These are phyloP conservation scores for Sitta carolinensis DNA, from an alignment of 2,797 vertebrate species.

Conservation along the genomic window DNA sequence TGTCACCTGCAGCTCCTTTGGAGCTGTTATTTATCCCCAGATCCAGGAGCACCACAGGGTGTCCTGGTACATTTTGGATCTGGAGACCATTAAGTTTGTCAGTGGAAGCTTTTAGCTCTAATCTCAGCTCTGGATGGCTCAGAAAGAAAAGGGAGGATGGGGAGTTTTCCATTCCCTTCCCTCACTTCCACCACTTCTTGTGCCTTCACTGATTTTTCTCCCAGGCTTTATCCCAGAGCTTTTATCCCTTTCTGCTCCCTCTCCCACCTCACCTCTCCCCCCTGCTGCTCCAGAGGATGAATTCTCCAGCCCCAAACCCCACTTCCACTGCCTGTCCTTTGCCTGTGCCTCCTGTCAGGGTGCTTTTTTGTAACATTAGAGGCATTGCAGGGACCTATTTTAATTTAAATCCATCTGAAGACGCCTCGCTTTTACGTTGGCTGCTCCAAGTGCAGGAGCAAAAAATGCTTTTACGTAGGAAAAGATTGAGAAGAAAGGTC, in stretches of 20 bases:
- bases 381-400: neutral
- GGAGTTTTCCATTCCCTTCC: neutral
- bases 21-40: neutral
- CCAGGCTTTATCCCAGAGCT: neutral
- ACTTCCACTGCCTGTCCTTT: neutral
- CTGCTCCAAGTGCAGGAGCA: neutral
- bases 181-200: neutral
- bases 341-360: neutral
- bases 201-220: neutral
- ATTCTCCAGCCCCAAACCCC: neutral
- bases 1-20: neutral
- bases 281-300: neutral
- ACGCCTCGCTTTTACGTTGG: neutral
- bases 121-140: neutral
- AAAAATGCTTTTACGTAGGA: neutral
- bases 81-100: neutral
- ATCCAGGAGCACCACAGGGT: neutral
- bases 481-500: constrained; percentile 11
- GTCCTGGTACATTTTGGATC: neutral
- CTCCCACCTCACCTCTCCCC: neutral
- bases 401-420: neutral
- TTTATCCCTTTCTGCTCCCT: neutral
- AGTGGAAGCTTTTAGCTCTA: neutral
- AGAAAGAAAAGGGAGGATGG: neutral
- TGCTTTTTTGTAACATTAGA: neutral